Conservation (phyloP, 2,888 invertebrate genomes). For the Exocentrus adspersus region DNA sequence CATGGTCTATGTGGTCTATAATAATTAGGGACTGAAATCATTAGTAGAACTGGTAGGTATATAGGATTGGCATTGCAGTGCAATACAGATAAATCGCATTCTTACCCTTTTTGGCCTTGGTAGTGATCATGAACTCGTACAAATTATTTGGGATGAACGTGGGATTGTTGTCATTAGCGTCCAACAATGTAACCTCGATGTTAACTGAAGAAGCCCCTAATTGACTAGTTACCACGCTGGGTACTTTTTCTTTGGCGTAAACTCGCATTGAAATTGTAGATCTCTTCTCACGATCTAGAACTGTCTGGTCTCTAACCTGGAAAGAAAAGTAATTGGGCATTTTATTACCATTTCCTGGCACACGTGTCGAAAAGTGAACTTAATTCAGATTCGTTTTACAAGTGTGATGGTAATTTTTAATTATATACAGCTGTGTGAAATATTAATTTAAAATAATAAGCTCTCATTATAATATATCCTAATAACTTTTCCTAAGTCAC, state of each 20-base stretch:
- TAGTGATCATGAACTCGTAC: conserved; percentile 79
- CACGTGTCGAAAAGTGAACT: not conserved
- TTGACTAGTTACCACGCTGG: conserved; percentile 71
- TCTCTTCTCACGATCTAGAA: conserved; percentile 83
- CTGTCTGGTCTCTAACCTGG: conserved; percentile 68
- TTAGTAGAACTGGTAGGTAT: too few relatives aligned
- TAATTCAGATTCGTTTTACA: not conserved
- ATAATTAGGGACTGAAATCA: too few relatives aligned
- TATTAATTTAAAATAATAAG: not conserved
- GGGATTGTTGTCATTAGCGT: conserved; percentile 93
- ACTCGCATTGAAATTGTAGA: conserved; percentile 79
- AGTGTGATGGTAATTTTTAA: not conserved
- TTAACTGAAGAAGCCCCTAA: conserved; percentile 69
- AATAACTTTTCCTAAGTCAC: not conserved
- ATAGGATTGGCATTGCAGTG: too few relatives aligned
- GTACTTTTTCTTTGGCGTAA: conserved; percentile 79
- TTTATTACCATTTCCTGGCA: not conserved
- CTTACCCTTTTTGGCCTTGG: conserved; percentile 74
- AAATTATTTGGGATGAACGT: conserved; percentile 85
- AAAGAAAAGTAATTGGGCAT: conserved; percentile 21
- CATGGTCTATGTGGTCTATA: too few relatives aligned
- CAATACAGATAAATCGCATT: too few relatives aligned
- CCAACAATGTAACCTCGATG: conserved; percentile 84
- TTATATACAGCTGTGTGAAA: not conserved
- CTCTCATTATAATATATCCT: not conserved